Percentiles rank a stretch among this genome's conserved stretches.
Evolutionary conservation across 2,113 vertebrate species (phyloP).

Genomic region (Coregonus clupeaformis): DNA sequence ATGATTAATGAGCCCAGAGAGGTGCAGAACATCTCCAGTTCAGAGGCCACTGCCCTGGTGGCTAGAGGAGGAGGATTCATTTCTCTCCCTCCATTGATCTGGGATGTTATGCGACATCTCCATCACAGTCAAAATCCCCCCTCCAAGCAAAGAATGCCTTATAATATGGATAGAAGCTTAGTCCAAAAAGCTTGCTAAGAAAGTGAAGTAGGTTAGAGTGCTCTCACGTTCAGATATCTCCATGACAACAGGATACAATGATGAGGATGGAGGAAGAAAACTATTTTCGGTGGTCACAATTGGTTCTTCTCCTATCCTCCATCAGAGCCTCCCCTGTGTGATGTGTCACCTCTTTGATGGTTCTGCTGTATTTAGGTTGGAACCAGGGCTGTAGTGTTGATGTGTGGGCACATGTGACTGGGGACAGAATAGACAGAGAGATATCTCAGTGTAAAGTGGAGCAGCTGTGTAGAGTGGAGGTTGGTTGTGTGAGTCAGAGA

Average conservation of each 20-base stretch:
- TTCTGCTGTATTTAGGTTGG: slow-evolving; percentile 19
- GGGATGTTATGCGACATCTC: slow-evolving; percentile 2
- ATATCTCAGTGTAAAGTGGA: slow-evolving; percentile 29
- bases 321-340: neutral
- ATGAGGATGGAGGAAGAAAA: neutral
- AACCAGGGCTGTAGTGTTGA: slow-evolving; percentile 3
- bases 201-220: too few relatives aligned
- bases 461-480: slow-evolving; percentile 14
- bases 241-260: neutral
- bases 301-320: too few relatives aligned
- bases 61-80: slow-evolving; percentile 2
- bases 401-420: neutral
- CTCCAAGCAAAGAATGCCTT: neutral
- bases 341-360: slow-evolving; percentile 28
- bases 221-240: too few relatives aligned
- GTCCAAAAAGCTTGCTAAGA: too few relatives aligned
- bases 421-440: neutral
- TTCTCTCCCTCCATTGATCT: slow-evolving; percentile 17
- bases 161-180: too few relatives aligned
- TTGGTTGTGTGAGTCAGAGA: neutral
- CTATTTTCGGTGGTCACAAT: too few relatives aligned
- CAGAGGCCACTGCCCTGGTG: slow-evolving; percentile 23
- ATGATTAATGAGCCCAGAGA: slow-evolving; percentile 26
- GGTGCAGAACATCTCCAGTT: slow-evolving; percentile 17
- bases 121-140: slow-evolving; percentile 8